Evolutionary conservation across 2,113 vertebrate genomes (phyloP).

Genomic region (Rafetus swinhoei): DNA sequence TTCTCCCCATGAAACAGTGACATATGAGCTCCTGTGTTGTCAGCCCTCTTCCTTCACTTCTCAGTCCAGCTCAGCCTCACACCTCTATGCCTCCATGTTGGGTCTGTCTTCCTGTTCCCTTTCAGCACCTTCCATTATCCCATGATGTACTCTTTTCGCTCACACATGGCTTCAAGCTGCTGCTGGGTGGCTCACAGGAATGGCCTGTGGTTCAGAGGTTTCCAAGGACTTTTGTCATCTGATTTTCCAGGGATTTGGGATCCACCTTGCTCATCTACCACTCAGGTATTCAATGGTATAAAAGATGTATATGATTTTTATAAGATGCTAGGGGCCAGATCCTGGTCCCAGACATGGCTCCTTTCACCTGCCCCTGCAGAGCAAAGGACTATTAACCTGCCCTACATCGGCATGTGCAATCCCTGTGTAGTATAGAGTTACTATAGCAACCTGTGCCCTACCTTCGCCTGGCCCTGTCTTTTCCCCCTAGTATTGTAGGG

Average conservation of each 20-base stretch:
- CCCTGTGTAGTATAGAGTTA: not conserved
- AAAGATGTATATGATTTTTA: rapidly evolving
- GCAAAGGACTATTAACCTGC: not conserved
- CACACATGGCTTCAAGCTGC: not conserved
- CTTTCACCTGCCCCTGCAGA: not conserved
- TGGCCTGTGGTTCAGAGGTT: not conserved
- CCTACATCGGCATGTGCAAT: not conserved
- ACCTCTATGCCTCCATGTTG: rapidly evolving
- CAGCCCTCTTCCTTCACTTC: not conserved
- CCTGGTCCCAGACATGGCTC: not conserved
- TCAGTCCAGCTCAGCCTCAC: not conserved
- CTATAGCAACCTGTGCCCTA: not conserved
- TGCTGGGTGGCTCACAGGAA: not conserved
- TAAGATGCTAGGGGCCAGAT: not conserved
- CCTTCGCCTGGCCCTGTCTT: not conserved
- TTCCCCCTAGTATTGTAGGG: not conserved
- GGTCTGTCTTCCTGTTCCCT: too few species aligned
- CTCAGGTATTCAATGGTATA: not conserved
- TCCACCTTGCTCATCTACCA: not conserved
- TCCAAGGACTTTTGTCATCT: rapidly evolving
- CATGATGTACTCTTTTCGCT: not conserved
- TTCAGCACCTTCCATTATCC: not conserved
- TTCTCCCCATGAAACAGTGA: not conserved
- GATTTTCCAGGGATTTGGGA: rapidly evolving
- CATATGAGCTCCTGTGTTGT: not conserved